Percentiles rank a stretch among this genome's conserved stretches.
These are phyloP conservation scores for Poeciliopsis infans DNA, from an alignment of 2,797 vertebrate genomes.

Conservation along the genomic window DNA sequence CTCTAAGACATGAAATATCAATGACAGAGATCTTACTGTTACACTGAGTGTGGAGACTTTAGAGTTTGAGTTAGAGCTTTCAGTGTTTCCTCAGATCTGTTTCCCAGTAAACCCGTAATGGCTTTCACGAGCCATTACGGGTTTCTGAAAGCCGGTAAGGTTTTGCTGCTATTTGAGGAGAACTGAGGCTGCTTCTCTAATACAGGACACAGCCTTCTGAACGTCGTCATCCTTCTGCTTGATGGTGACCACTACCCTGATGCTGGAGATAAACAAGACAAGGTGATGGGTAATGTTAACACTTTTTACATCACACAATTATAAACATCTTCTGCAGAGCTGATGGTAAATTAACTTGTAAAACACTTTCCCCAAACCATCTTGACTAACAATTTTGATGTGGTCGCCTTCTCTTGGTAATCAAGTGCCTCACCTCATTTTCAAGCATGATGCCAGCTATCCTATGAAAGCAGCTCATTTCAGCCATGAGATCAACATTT, in stretches of 20 bases:
- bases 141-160: background rate
- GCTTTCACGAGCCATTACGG: too few species aligned
- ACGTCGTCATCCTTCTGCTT: conserved; percentile 91
- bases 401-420: too few species aligned
- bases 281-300: background rate
- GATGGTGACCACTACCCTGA: conserved; percentile 91
- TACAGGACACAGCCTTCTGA: conserved; percentile 83
- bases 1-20: background rate
- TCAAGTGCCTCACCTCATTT: background rate
- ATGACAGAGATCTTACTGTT: background rate
- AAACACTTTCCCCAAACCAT: background rate
- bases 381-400: background rate
- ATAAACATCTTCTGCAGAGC: background rate
- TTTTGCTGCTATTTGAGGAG: conserved; percentile 68
- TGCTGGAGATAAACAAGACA: conserved; percentile 72
- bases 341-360: background rate
- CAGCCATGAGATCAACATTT: background rate
- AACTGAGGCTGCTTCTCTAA: conserved; percentile 84
- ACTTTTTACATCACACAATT: background rate
- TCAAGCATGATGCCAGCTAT: background rate
- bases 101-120: background rate
- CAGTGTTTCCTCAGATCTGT: conserved; percentile 12
- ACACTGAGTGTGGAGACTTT: background rate
- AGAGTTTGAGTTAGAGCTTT: background rate
- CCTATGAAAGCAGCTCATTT: background rate